Conservation (phyloP, 2,113 vertebrate genomes). For the Coturnix japonica region DNA sequence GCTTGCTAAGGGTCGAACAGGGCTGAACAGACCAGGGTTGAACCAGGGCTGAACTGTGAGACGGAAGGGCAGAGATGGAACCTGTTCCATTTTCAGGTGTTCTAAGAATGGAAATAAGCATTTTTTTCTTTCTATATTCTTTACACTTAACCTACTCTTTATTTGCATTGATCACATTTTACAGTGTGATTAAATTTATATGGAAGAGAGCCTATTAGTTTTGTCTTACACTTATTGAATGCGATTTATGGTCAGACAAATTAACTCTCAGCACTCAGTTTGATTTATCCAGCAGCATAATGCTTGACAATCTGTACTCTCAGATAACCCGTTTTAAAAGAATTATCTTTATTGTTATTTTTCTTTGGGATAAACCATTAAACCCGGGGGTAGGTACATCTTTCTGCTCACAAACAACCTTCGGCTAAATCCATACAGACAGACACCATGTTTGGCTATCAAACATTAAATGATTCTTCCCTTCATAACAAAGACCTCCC, state of each 20-base stretch:
- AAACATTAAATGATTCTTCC: background rate
- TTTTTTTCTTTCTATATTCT: constrained; percentile 74
- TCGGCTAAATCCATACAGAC: background rate
- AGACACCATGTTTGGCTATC: background rate
- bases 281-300: constrained; percentile 76
- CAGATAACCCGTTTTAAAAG: constrained; percentile 18
- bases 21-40: too few species aligned
- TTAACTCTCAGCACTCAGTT: constrained; percentile 78
- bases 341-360: constrained; percentile 32
- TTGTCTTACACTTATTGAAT: constrained; percentile 84
- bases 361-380: constrained; percentile 1
- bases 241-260: constrained; percentile 81
- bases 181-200: constrained; percentile 85
- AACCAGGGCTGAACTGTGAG: fast-evolving
- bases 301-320: constrained; percentile 44
- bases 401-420: background rate
- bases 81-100: background rate
- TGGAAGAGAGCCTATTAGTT: constrained; percentile 83
- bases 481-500: background rate
- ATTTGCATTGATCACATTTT: constrained; percentile 84
- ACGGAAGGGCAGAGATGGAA: background rate
- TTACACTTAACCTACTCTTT: constrained; percentile 77
- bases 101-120: background rate
- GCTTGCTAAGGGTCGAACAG: too few species aligned
- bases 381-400: background rate